Conservation (phyloP, 2,888 invertebrate genomes). For the Crematogaster levior region DNA sequence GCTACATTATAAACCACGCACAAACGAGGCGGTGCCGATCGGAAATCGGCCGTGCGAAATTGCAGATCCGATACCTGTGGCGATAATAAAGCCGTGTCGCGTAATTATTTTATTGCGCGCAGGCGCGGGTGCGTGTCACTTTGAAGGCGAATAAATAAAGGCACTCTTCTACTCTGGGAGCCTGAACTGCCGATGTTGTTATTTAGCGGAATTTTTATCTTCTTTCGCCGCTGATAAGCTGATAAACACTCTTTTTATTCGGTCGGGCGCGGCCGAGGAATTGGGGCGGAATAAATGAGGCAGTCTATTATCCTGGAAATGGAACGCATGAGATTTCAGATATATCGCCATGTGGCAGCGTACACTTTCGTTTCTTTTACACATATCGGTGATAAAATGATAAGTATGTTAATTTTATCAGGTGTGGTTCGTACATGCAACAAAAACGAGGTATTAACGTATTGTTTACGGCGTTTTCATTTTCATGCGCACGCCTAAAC, state of each 20-base stretch:
- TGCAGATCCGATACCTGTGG: slow-evolving; percentile 43
- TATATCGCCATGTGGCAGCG: slow-evolving; percentile 27
- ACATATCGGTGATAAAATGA: slow-evolving; percentile 62
- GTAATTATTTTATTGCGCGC: slow-evolving; percentile 52
- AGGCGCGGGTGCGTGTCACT: slow-evolving; percentile 46
- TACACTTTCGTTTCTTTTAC: slow-evolving; percentile 3
- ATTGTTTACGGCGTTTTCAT: background rate
- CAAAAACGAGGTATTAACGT: background rate
- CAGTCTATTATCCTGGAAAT: slow-evolving; percentile 52
- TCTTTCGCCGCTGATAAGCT: slow-evolving; percentile 17
- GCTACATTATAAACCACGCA: slow-evolving; percentile 29
- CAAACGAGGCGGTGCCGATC: slow-evolving; percentile 46
- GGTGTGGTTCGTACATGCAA: slow-evolving; percentile 43
- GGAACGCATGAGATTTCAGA: slow-evolving; percentile 61
- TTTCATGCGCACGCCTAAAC: background rate
- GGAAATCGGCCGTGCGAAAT: slow-evolving; percentile 47
- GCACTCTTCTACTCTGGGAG: slow-evolving; percentile 34
- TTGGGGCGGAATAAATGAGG: slow-evolving; percentile 73
- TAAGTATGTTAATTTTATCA: slow-evolving; percentile 71
- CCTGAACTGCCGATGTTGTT: slow-evolving; percentile 29
- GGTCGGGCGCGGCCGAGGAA: slow-evolving; percentile 52
- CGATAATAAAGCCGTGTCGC: slow-evolving; percentile 30
- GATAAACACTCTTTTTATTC: slow-evolving; percentile 47
- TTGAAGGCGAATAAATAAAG: slow-evolving; percentile 44
- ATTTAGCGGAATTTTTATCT: slow-evolving; percentile 20